A percentile compares a stretch with the other conserved stretches of the same genome.
These are phyloP conservation scores for Chymomyza procnemis DNA, from an alignment of 2,888 invertebrate species.

Conservation along the genomic window DNA sequence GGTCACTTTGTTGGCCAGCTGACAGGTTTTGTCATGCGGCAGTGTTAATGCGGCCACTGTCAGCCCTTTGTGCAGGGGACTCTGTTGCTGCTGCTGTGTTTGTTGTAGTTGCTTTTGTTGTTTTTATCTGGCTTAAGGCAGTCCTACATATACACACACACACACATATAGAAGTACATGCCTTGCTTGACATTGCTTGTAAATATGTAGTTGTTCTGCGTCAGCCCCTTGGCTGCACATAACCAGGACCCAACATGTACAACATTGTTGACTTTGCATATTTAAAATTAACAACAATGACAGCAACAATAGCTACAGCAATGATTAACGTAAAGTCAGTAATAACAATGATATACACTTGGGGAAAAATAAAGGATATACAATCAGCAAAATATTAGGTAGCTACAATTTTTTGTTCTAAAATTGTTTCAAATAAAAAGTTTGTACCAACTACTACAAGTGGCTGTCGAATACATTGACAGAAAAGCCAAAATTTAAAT, in stretches of 20 bases:
- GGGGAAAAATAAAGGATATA: no score
- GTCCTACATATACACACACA: background rate
- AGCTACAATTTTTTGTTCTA: background rate
- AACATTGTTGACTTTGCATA: conserved; percentile 69
- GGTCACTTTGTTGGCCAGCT: background rate
- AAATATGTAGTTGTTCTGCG: conserved; percentile 55
- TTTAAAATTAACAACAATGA: conserved; percentile 50
- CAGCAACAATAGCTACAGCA: conserved; percentile 11
- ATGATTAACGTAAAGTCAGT: conserved; percentile 11
- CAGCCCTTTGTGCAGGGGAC: conserved; percentile 11
- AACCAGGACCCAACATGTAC: conserved; percentile 4
- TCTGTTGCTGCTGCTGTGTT: conserved; percentile 18
- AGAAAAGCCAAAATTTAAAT: no score
- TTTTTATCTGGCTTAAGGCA: conserved; percentile 40
- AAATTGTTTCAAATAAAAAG: no score
- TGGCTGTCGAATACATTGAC: no score
- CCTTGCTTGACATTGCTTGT: background rate
- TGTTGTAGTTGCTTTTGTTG: conserved; percentile 37
- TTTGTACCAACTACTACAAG: no score
- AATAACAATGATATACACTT: background rate
- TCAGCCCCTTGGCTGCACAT: conserved; percentile 55
- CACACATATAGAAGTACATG: conserved; percentile 9
- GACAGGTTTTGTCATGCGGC: background rate
- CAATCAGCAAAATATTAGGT: no score
- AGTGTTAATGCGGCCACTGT: conserved; percentile 1